These are phyloP conservation scores for Otus scops DNA, from an alignment of 2,797 vertebrate genomes.

Conservation along the genomic window DNA sequence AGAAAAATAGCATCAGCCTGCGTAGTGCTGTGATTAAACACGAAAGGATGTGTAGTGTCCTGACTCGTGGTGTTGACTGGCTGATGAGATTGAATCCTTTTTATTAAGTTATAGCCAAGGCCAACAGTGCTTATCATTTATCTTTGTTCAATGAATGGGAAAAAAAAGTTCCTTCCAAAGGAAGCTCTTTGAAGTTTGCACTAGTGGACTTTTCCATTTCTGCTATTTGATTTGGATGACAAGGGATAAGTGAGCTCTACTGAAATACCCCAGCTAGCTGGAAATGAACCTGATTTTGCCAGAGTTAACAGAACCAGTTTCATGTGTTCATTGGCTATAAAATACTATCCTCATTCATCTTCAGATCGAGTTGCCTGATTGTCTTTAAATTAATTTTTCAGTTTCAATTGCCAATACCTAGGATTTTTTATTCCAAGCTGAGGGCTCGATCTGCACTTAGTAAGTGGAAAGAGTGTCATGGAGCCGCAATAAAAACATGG, in stretches of 20 bases:
- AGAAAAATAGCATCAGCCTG: not conserved
- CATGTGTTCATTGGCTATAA: not conserved
- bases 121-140: not conserved
- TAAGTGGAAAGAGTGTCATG: not conserved
- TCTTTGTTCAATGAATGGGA: not conserved
- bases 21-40: not conserved
- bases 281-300: not conserved
- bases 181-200: not conserved
- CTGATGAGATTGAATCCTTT: not conserved
- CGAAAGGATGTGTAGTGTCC: fast-evolving
- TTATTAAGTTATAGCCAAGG: not conserved
- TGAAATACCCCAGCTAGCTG: not conserved
- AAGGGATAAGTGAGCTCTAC: not conserved
- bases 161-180: not conserved
- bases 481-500: not conserved
- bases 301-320: not conserved
- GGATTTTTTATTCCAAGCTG: not conserved
- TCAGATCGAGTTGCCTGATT: not conserved
- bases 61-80: not conserved
- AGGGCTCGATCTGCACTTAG: not conserved
- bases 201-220: not conserved
- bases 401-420: not conserved
- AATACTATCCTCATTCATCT: not conserved
- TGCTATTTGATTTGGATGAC: not conserved
- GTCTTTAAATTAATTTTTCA: not conserved